Evolutionary conservation across 1,140 invertebrate species (phyloP), one percentile per base, ranked within the genome.

Genomic region (Drosophila triauraria): DNA sequence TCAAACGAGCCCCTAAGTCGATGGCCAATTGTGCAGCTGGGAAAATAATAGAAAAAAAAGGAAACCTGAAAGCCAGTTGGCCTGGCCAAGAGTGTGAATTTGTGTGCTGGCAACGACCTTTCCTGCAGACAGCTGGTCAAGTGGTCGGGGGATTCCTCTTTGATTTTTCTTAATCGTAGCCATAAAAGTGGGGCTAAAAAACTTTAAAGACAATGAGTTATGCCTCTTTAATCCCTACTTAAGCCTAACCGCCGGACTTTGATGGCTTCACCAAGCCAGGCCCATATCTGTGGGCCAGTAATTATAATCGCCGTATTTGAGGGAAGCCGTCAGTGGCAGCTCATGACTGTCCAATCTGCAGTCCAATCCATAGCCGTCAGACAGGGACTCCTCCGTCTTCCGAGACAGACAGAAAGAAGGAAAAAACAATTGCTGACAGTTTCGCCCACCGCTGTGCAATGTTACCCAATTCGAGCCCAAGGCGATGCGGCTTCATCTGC

Each of bases 21-120:
- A 78, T 86, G 64, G 79, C 82, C 82, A 85, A 84, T 81, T 80
- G 77, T 85, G 68, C 78, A 72, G 79, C 74, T 80, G 74, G 74
- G 20, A 40, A 56, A 56, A 62, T 63, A 32, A 23, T 44, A 58
- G 9, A 65, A 38, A 54, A 64, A 56, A 47, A 48, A 42, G 59
- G 56, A 38, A 46, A 20, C 57, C 67, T 43, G 20, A 81, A 78
- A 72, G 80, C 82, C 65, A 25, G 64, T 80, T 79, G 46, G 64
- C 43, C 61, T 68, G 46, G 61, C 51, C 62, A 42, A 42, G 50
- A 75, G 48, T 70, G 59, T 64, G 65, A 69, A 63, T 78, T 81
- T 86, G 80, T 67, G 58, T 65, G 67, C 76, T 58, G 48, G 47
- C 75, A 38, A 77, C 78, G 77, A 88, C 80, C 84, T 80, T 57